Base-by-base conservation (phyloP, 2,113 vertebrate species). In the Otolemur garnettii region DNA sequence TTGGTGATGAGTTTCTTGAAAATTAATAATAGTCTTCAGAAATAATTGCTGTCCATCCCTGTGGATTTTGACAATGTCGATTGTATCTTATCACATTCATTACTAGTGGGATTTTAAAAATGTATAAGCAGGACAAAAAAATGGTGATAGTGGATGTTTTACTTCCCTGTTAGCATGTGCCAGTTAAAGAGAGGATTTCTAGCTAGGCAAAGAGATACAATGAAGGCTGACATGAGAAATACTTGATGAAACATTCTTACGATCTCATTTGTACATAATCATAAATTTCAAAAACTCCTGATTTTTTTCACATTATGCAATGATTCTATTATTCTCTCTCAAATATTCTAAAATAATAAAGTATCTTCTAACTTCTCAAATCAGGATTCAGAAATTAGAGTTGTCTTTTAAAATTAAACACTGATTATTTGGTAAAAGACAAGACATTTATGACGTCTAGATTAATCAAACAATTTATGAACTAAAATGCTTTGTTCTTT, bases 1-100 rank as follows among this genome's bases (percentile, higher is more conserved):
- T 81, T 77, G 74, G 79, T 91, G 68, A 74, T 60, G 55, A 74
- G 7, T 82, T 93, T 94, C 57, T 91, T 87, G 66, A 95, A 96
- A 87, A 94, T 92, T 87, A 96, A 77, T 77, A 59, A 75, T 14
- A 24, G 18, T 81, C 71, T 78, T 93, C 75, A 93, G 80, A 90
- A 96, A 87, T 75, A 83, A 38, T 62, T 93, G 4, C 72, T 86
- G 35, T 78, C n/a, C 14, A 21, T 88, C 50, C 38, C 82, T 66
- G 33, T 77, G 69, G 91, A 55, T 75, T 96, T 83, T 89, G 60
- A 78, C 78, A 83, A 21, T 4, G 3, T 55, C 45, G 30, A 45
- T 38, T 38, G 42, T 59, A 38, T 2, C 33, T 75, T 4, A 71
- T 4, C 35, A 74, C 17, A 18, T 88, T 74, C 45, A 75, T 82